Evolutionary conservation across 2,113 vertebrate species (phyloP).

Genomic region (Silurus glanis): DNA sequence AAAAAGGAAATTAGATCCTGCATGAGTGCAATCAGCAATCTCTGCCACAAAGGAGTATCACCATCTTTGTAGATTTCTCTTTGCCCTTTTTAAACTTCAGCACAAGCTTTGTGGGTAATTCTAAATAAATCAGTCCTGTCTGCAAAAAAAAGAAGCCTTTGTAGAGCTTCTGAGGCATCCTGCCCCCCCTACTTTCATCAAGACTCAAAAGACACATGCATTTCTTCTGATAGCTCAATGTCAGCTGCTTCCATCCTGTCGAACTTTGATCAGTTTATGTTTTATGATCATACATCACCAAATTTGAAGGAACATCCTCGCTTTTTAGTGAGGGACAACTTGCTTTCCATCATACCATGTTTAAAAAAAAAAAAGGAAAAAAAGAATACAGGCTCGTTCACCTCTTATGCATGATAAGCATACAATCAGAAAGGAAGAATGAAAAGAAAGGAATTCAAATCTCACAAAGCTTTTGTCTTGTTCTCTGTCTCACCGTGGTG

Average conservation of each 20-base stretch:
- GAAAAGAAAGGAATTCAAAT: neutral
- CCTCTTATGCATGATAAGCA: neutral
- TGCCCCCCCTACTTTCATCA: neutral
- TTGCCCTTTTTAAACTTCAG: neutral
- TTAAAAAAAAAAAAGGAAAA: too few relatives aligned
- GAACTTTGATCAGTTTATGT: neutral
- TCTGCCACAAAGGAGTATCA: neutral
- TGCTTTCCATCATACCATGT: neutral
- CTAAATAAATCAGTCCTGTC: neutral
- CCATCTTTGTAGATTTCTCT: neutral
- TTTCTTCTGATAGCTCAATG: neutral
- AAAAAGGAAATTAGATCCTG: constrained; percentile 15
- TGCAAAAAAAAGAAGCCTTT: neutral
- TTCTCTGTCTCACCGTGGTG: neutral
- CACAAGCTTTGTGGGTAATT: neutral
- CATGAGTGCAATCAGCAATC: neutral
- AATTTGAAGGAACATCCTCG: too few relatives aligned
- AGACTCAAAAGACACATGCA: neutral
- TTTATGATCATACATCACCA: neutral
- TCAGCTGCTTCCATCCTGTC: neutral
- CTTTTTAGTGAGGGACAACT: neutral
- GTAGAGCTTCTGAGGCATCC: neutral
- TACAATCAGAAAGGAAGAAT: constrained; percentile 3
- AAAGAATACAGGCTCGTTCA: neutral
- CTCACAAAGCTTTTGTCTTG: neutral